Conservation (phyloP, 2,113 vertebrate genomes). For the Percopsis transmontana region DNA sequence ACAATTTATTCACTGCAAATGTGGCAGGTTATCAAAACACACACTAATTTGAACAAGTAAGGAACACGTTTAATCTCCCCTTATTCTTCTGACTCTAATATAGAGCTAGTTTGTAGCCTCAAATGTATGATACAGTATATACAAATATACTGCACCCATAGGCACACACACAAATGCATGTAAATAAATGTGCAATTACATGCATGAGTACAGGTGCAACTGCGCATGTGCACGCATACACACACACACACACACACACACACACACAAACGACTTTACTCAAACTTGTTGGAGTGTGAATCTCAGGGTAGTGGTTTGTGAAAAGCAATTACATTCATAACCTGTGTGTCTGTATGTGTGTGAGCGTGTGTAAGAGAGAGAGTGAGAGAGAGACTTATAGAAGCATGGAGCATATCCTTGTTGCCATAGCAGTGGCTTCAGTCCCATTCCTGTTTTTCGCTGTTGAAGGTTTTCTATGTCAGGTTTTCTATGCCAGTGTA, state of each 20-base stretch:
- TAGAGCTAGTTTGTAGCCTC: background rate
- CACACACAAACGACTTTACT: slow-evolving; percentile 28
- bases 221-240: background rate
- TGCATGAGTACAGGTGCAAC: background rate
- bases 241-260: background rate
- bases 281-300: slow-evolving; percentile 37
- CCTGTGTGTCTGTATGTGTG: slow-evolving; percentile 6
- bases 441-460: background rate
- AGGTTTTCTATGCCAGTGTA: no score
- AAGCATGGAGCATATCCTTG: background rate
- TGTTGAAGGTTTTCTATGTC: no score
- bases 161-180: background rate
- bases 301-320: slow-evolving; percentile 30
- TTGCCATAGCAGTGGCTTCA: background rate
- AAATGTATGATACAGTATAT: background rate
- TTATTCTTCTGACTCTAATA: slow-evolving; percentile 15
- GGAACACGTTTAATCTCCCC: slow-evolving; percentile 17
- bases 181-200: background rate
- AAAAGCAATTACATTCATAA: slow-evolving; percentile 43
- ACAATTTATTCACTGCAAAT: slow-evolving; percentile 26
- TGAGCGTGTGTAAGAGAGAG: background rate
- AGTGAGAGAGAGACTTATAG: slow-evolving; percentile 1
- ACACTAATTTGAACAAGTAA: slow-evolving; percentile 17
- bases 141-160: background rate
- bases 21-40: slow-evolving; percentile 1